Evolutionary conservation across 2,888 invertebrate genomes (phyloP).

Genomic region (Pristionchus fissidentatus): DNA sequence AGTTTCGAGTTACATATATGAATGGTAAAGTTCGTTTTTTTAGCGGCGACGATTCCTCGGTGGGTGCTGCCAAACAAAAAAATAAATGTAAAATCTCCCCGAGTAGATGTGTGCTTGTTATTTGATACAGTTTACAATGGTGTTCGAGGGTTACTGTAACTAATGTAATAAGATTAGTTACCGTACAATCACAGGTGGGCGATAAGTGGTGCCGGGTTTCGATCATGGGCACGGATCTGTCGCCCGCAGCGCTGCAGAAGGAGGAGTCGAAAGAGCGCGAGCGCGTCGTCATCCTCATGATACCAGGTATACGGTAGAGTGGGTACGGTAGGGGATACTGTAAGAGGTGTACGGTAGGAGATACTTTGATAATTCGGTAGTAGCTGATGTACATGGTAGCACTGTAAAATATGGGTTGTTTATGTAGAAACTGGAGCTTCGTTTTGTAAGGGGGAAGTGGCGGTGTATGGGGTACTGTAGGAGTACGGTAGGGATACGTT

Average conservation of each 20-base stretch:
- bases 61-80: no score
- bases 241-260: conserved; percentile 53
- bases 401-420: no score
- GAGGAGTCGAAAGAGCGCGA: conserved; percentile 55
- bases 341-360: neutral
- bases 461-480: no score
- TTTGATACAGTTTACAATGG: neutral
- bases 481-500: neutral
- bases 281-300: conserved; percentile 63
- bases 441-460: no score
- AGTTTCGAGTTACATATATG: neutral
- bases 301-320: conserved; percentile 57
- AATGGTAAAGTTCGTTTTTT: no score
- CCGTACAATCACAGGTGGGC: conserved; percentile 56
- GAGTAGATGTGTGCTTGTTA: no score
- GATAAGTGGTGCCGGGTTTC: conserved; percentile 69
- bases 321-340: neutral
- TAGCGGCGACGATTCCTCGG: no score
- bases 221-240: conserved; percentile 62
- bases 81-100: no score
- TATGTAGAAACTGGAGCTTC: no score
- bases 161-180: neutral
- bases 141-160: neutral
- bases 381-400: neutral
- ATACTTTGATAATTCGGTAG: no score